Evolutionary conservation across 2,797 vertebrate species (phyloP).

Genomic region (Pempheris klunzingeri): DNA sequence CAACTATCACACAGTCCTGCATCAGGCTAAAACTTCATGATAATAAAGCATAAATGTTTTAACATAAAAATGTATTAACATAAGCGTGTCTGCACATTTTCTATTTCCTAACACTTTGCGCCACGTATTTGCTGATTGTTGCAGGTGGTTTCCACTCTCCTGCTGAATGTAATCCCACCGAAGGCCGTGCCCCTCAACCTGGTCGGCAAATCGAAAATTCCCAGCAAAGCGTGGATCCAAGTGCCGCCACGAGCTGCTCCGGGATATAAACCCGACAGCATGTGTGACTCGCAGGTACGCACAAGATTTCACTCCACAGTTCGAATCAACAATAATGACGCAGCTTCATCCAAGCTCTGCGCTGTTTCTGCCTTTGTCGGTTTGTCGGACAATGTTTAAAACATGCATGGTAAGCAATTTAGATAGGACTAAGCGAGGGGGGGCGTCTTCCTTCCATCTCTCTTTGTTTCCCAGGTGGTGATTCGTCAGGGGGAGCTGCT

Average conservation of each 20-base stretch:
- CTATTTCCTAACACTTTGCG: no score
- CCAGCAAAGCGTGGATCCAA: conserved; percentile 92
- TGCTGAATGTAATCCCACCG: conserved; percentile 94
- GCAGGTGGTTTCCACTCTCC: conserved; percentile 94
- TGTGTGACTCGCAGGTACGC: conserved; percentile 98
- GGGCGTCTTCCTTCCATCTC: fast-evolving
- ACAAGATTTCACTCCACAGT: not conserved
- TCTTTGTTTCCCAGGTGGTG: conserved; percentile 86
- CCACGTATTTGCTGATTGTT: not conserved
- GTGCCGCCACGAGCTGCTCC: conserved; percentile 73
- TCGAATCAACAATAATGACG: not conserved
- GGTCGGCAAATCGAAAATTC: conserved; percentile 92
- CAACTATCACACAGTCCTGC: no score
- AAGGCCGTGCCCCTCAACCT: conserved; percentile 90
- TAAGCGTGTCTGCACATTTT: no score
- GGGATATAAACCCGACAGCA: conserved; percentile 85
- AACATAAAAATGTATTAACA: no score
- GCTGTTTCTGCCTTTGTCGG: not conserved
- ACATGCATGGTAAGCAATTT: no score
- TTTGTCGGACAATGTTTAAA: no score
- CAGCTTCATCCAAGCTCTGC: not conserved
- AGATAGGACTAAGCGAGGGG: no score
- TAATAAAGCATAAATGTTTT: no score
- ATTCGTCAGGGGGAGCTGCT: conserved; percentile 93
- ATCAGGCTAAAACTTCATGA: no score